Conservation (phyloP, 1,140 invertebrate species). For the Notospermus geniculatus region DNA sequence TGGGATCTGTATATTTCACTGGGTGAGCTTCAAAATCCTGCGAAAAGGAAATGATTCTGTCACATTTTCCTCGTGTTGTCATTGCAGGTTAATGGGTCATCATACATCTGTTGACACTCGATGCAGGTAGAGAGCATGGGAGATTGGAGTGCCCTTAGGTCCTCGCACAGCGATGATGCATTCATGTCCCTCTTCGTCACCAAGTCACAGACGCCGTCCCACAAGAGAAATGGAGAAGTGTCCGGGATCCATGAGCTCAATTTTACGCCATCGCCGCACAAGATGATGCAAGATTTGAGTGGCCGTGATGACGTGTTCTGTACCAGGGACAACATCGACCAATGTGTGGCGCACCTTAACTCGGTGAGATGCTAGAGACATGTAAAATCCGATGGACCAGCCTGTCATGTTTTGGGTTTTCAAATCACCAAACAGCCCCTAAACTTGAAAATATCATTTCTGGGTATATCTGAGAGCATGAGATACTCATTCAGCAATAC, state of each 20-base stretch:
- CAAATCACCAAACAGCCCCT: slow-evolving; percentile 4
- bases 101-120: too few species aligned
- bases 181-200: not conserved
- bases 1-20: too few species aligned
- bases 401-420: too few species aligned
- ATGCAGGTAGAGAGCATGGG: slow-evolving; percentile 1
- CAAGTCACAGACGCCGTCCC: not conserved
- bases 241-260: not conserved
- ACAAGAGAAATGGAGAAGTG: not conserved
- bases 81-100: too few species aligned
- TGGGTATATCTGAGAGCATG: not conserved
- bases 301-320: slow-evolving; percentile 21
- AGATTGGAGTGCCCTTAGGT: not conserved
- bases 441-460: slow-evolving; percentile 2
- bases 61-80: too few species aligned
- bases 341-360: slow-evolving; percentile 32
- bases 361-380: slow-evolving; percentile 26
- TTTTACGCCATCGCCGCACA: slow-evolving; percentile 5
- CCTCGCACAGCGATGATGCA: not conserved
- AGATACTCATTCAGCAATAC: not conserved
- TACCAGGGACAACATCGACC: slow-evolving; percentile 28
- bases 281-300: not conserved
- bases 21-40: too few species aligned
- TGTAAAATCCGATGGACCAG: too few species aligned
- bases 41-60: too few species aligned